A percentile compares a stretch with the other conserved stretches of the same genome.
phyloP scores from a whole-genome alignment of 2,888 invertebrate genomes.

The Thera britannica region DNA sequence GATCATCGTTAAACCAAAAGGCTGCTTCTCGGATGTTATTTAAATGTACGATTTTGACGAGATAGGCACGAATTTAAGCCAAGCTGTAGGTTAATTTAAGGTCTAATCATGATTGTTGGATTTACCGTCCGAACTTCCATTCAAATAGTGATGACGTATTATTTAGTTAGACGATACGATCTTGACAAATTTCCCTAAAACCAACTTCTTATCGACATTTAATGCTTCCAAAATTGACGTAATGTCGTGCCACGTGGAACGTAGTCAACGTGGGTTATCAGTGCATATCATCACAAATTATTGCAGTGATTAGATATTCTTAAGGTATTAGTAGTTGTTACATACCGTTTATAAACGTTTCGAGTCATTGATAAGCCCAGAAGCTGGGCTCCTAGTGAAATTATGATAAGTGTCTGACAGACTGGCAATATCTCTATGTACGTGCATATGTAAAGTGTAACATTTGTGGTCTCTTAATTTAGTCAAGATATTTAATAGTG shows the following conservation, averaged over 20 bases:
- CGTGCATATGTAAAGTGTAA: constrained; percentile 81
- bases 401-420: constrained; percentile 82
- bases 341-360: constrained; percentile 79
- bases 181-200: constrained; percentile 71
- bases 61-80: constrained; percentile 83
- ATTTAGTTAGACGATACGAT: constrained; percentile 71
- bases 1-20: constrained; percentile 78
- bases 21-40: constrained; percentile 83
- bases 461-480: constrained; percentile 83
- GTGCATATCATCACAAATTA: constrained; percentile 85
- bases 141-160: constrained; percentile 78
- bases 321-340: constrained; percentile 84
- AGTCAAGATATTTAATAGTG: constrained; percentile 84
- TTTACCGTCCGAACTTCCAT: constrained; percentile 82
- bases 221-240: constrained; percentile 71
- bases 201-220: constrained; percentile 67
- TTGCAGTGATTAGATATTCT: constrained; percentile 83
- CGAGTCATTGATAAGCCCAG: constrained; percentile 81
- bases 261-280: constrained; percentile 78
- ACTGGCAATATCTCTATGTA: constrained; percentile 84
- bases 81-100: constrained; percentile 82
- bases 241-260: constrained; percentile 65
- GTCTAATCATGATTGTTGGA: constrained; percentile 80
- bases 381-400: constrained; percentile 81
- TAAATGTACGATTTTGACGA: constrained; percentile 77